Conservation (phyloP, 2,888 invertebrate species). For the Ptychoptera albimana region DNA sequence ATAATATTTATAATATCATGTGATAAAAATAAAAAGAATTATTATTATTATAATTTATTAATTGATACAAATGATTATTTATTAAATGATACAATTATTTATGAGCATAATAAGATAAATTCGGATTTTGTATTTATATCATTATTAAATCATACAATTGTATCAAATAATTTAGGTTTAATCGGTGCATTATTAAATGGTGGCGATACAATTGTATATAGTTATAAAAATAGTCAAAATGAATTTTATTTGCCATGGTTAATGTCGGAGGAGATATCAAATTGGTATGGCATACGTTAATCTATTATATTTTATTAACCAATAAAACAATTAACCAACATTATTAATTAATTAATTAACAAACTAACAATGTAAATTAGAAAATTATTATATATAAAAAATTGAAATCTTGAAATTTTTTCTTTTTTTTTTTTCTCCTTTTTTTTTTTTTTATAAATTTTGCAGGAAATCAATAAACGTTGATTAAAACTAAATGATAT, state of each 20-base stretch:
- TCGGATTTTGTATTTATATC: conserved; percentile 5
- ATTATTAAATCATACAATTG: conserved; percentile 5
- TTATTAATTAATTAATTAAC: too few species aligned
- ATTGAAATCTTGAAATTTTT: too few species aligned
- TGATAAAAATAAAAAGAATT: too few species aligned
- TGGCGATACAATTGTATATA: conserved; percentile 3
- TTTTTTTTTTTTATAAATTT: too few species aligned
- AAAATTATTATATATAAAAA: too few species aligned
- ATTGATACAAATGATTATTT: not conserved
- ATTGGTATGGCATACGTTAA: conserved; percentile 3
- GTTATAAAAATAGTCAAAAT: not conserved
- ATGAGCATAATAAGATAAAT: not conserved
- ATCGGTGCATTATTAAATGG: conserved; percentile 5
- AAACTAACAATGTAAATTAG: too few species aligned
- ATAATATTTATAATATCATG: not conserved
- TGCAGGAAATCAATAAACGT: too few species aligned
- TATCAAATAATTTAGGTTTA: conserved; percentile 4
- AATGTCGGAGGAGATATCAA: conserved; percentile 2
- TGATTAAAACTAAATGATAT: too few species aligned
- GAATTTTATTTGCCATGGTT: conserved; percentile 4
- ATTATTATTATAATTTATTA: not conserved
- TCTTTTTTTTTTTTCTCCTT: too few species aligned
- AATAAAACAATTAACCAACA: too few species aligned
- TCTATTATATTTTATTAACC: too few species aligned
- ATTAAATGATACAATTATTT: not conserved